These are phyloP conservation scores for Anomalospiza imberbis DNA, from an alignment of 2,797 vertebrate genomes.

Conservation along the genomic window DNA sequence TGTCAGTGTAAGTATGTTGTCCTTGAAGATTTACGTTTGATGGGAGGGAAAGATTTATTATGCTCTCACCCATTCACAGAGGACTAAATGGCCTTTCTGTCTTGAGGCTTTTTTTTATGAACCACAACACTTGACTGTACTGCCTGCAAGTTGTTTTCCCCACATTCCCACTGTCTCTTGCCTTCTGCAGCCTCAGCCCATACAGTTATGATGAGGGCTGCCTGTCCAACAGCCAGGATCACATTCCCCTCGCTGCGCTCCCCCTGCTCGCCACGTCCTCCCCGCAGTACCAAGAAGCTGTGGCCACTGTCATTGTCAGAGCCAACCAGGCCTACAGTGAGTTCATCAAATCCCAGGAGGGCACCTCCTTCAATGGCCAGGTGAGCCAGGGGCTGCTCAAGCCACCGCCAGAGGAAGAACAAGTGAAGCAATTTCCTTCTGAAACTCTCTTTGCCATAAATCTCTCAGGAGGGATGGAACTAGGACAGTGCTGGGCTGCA, in stretches of 20 bases:
- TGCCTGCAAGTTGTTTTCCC: background rate
- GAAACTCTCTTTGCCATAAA: background rate
- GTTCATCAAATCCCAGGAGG: constrained; percentile 90
- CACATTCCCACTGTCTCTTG: background rate
- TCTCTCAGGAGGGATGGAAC: constrained; percentile 3
- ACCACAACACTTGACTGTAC: background rate
- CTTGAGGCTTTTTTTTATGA: background rate
- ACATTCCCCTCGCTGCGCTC: constrained; percentile 93
- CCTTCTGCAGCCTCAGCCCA: constrained; percentile 85
- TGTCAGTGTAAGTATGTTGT: constrained; percentile 26
- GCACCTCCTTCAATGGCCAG: constrained; percentile 88
- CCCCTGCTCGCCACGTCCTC: constrained; percentile 93
- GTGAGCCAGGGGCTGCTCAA: constrained; percentile 69
- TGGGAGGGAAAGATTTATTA: constrained; percentile 39
- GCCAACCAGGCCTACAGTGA: constrained; percentile 94
- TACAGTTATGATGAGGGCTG: constrained; percentile 95
- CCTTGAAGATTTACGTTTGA: constrained; percentile 51
- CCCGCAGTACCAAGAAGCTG: constrained; percentile 93
- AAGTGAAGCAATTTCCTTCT: constrained; percentile 6
- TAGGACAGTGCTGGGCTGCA: background rate
- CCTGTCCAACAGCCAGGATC: constrained; percentile 96
- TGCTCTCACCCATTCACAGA: constrained; percentile 11
- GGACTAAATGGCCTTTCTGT: constrained; percentile 18
- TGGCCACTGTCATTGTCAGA: constrained; percentile 88
- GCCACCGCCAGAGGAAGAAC: background rate